Base-by-base conservation (phyloP, 2,797 vertebrate genomes). In the Onychomys leucogaster region DNA sequence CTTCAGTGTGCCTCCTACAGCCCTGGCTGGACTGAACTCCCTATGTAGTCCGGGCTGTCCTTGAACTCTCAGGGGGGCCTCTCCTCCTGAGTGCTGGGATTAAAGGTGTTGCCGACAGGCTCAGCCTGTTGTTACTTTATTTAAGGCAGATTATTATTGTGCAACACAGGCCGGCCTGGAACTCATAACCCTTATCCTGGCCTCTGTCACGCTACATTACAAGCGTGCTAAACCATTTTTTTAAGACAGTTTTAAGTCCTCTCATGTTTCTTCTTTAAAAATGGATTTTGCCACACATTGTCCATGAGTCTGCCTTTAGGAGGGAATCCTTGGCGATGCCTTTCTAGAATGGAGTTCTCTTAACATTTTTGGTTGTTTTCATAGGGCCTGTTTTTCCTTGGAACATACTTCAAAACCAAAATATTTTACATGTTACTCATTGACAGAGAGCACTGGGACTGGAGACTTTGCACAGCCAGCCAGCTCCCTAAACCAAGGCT, bases 341-440 rank as follows among this genome's bases (percentile, higher is more conserved):
- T 96, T 78, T n/a, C 37, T 95, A 55, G 93, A 88, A 76, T 93
- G 92, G 81, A 96, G 95, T 95, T 97, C 91, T 90, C 55, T 94
- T 97, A 95, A 80, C 85, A 57, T 55, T 90, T 55, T 89, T 95
- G 88, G 73, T 71, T 95, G 55, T 93, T 96, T 96, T 96, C 49
- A 46, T 59, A 17, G n/a, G 7, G 29, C 86, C 97, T 96, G 61
- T 96, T 98, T 97, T 96, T 96, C 94, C 94, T 97, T 97, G 96
- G 95, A 96, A 89, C 80, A 77, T 52, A 43, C 55, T 1, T 2
- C 90, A 95, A 95, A 97, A 90, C 94, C 86, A 80, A 86, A 97
- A 96, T 96, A 96, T 85, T 97, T 97, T 95, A 52, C 92, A 63
- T 94, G 82, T 96, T 96, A 94, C 90, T 98, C 95, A 96, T 43